A percentile compares a stretch with the other conserved stretches of the same genome.
Conservation (phyloP, 2,797 vertebrate genomes). For the Poeciliopsis infans region DNA sequence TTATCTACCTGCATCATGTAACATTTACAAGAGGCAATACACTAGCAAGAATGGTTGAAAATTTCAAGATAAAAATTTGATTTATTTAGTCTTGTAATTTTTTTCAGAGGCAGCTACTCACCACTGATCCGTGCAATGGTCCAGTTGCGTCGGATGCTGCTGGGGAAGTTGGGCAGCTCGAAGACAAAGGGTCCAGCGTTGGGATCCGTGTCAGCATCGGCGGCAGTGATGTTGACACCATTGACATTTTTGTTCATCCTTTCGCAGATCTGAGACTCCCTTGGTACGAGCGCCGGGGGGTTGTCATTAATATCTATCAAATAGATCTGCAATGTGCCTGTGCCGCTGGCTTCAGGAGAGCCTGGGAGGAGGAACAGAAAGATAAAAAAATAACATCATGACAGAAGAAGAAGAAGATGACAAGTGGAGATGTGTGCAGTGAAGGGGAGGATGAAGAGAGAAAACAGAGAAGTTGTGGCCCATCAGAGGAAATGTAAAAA, state of each 20-base stretch:
- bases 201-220: slow-evolving; percentile 89
- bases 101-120: slow-evolving; percentile 67
- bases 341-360: slow-evolving; percentile 89
- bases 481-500: slow-evolving; percentile 36
- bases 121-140: slow-evolving; percentile 91
- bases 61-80: neutral
- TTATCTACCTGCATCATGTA: neutral
- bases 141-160: slow-evolving; percentile 89
- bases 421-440: slow-evolving; percentile 43
- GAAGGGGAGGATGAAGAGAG: slow-evolving; percentile 34
- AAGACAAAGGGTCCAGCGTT: slow-evolving; percentile 94
- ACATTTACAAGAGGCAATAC: neutral
- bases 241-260: slow-evolving; percentile 84
- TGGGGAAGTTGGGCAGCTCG: slow-evolving; percentile 87
- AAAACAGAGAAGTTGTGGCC: slow-evolving; percentile 35
- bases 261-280: slow-evolving; percentile 93
- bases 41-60: neutral
- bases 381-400: slow-evolving; percentile 59
- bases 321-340: slow-evolving; percentile 92
- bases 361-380: slow-evolving; percentile 74
- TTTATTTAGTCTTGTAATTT: neutral
- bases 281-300: slow-evolving; percentile 88
- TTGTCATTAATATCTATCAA: slow-evolving; percentile 97
- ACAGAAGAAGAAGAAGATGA: slow-evolving; percentile 48
- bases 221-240: slow-evolving; percentile 92